Evolutionary conservation across 2,113 vertebrate genomes (phyloP).

Genomic region (Peromyscus maniculatus): DNA sequence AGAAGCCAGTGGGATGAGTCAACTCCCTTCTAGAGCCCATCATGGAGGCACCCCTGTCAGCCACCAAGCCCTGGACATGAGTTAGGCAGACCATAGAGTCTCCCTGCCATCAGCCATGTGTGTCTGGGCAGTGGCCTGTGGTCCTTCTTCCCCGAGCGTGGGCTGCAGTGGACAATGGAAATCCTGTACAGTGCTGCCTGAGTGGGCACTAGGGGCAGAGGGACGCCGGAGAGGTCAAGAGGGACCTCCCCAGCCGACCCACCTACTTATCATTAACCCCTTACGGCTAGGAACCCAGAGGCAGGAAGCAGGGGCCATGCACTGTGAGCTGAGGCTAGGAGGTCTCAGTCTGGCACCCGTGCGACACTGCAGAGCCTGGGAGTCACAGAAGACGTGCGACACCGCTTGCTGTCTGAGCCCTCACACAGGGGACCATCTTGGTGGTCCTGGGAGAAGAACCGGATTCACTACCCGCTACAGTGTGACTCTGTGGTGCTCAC

Average conservation of each 20-base stretch:
- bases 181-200: constrained; percentile 14
- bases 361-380: not conserved
- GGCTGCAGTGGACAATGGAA: constrained; percentile 32
- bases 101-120: not conserved
- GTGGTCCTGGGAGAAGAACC: not conserved
- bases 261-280: not conserved
- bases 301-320: not conserved
- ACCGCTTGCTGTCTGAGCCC: not conserved
- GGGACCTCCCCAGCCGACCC: not conserved
- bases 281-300: not conserved
- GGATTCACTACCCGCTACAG: not conserved
- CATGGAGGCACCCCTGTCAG: not conserved
- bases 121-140: not conserved
- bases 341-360: not conserved
- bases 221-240: not conserved
- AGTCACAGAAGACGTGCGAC: not conserved
- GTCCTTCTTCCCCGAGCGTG: not conserved
- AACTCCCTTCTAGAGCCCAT: not conserved
- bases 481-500: too few relatives aligned
- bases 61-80: not conserved
- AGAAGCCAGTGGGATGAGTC: not conserved
- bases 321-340: not conserved
- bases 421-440: too few relatives aligned
- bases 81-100: fast-evolving
- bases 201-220: not conserved